These are phyloP conservation scores for Cacatua alba DNA, from an alignment of 2,113 vertebrate species.

Conservation along the genomic window DNA sequence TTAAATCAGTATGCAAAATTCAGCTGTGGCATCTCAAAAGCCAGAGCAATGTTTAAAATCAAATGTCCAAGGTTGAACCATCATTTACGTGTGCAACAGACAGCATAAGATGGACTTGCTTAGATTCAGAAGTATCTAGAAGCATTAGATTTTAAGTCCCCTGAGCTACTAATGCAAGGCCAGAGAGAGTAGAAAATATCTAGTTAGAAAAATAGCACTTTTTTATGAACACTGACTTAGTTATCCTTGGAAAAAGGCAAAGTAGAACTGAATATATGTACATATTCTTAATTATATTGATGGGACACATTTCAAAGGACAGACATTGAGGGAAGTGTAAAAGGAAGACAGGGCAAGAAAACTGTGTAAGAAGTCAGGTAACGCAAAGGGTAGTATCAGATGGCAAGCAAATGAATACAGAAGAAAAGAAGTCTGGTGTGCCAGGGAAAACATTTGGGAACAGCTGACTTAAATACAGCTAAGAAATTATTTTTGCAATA, in stretches of 20 bases:
- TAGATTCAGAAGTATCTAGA: neutral
- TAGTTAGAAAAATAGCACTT: neutral
- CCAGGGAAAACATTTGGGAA: no score
- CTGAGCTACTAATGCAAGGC: neutral
- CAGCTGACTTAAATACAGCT: no score
- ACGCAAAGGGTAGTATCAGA: no score
- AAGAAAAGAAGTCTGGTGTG: no score
- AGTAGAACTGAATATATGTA: neutral
- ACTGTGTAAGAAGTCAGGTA: no score
- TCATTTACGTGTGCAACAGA: rapidly evolving
- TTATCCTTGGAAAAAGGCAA: neutral
- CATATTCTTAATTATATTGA: no score
- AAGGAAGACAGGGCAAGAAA: no score
- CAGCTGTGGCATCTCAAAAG: neutral
- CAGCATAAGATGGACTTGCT: rapidly evolving
- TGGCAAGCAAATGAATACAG: no score
- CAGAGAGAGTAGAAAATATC: neutral
- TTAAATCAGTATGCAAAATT: neutral
- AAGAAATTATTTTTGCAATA: no score
- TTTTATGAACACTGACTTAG: neutral
- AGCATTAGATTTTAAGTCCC: neutral
- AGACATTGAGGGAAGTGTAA: no score
- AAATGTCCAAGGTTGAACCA: neutral
- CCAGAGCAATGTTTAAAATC: neutral
- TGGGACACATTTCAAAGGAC: no score